Evolutionary conservation across 2,113 vertebrate species (phyloP), one percentile per base, ranked within the genome.

Genomic region (Nothobranchius furzeri): DNA sequence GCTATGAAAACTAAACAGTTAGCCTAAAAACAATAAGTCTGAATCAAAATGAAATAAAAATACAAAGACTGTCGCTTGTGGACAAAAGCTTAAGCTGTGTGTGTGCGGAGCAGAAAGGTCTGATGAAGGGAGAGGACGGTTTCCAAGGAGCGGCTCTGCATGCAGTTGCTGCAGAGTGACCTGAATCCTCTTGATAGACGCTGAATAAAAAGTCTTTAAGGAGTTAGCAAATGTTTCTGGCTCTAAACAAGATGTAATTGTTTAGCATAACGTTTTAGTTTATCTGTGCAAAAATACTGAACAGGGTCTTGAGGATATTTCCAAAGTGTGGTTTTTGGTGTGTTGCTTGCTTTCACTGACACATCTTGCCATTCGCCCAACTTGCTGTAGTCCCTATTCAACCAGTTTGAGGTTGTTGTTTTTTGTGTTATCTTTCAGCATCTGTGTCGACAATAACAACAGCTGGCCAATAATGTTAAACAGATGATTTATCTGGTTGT

Each of bases 141-240:
- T 93, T 90, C 91, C 82, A 92, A 89, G 85, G 86, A 73, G 75
- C 78, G 65, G 63, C 74, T 53, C 78, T 67, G 75, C 83, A 79
- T 82, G 83, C 61, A 83, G 91, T 90, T 9, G 15, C 75, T 73
- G 90, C 62, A 58, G 76, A 20, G 20, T 20, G 20, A 20, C 20
- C 20, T 20, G 20, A 20, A 92, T 90, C 89, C 81, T 93, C 92
- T 72, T 60, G 82, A 81, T 91, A 91, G 73, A 79, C 12, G 11
- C 78, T 75, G 87, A 53, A 74, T 82, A 82, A 88, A 92, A 76
- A 61, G 70, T 73, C 57, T 81, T 14, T 20, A 20, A 20, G 20
- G 20, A 20, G 20, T 20, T 20, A n/a, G 17, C 37, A 60, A 61
- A 64, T 48, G 64, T 20, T 36, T 54, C 53, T 37, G 30, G 59